Evolutionary conservation across 1,140 invertebrate genomes (phyloP).

Genomic region (Rhysida immarginata): DNA sequence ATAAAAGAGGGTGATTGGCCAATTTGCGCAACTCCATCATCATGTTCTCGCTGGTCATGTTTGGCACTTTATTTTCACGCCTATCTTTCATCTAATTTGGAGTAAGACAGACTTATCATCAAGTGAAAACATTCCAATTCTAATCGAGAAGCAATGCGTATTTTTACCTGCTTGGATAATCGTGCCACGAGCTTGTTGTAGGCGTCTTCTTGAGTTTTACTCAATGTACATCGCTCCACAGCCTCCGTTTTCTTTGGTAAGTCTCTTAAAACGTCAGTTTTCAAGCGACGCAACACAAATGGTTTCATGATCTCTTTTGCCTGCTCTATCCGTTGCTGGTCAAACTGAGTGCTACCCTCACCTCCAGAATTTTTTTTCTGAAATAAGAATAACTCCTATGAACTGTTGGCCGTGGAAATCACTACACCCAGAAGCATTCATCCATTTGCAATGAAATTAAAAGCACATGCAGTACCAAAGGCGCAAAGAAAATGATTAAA

Average conservation of each 20-base stretch:
- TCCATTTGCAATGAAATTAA: too few species aligned
- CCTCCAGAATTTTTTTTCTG: too few species aligned
- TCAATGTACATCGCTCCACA: conserved; percentile 47
- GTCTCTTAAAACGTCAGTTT: conserved; percentile 56
- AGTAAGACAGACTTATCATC: background rate
- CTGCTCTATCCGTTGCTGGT: conserved; percentile 72
- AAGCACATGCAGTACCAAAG: too few species aligned
- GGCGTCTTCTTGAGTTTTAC: conserved; percentile 47
- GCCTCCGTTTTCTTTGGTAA: conserved; percentile 58
- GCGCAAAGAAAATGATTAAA: too few species aligned
- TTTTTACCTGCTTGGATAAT: conserved; percentile 32
- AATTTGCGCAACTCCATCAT: conserved; percentile 78
- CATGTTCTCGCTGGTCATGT: too few species aligned
- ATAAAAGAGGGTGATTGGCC: conserved; percentile 73
- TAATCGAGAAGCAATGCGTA: too few species aligned
- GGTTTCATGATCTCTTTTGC: conserved; percentile 93
- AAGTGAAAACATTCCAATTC: conserved; percentile 6
- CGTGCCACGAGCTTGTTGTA: conserved; percentile 59
- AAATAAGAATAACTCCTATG: too few species aligned
- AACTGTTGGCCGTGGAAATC: too few species aligned
- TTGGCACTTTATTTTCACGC: too few species aligned
- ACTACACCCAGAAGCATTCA: too few species aligned
- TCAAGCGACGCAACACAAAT: conserved; percentile 80
- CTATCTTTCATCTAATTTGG: too few species aligned
- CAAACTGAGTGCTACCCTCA: conserved; percentile 52